A percentile compares a stretch with the other conserved stretches of the same genome.
Evolutionary conservation across 2,113 vertebrate species (phyloP).

Genomic region (Talpa occidentalis): DNA sequence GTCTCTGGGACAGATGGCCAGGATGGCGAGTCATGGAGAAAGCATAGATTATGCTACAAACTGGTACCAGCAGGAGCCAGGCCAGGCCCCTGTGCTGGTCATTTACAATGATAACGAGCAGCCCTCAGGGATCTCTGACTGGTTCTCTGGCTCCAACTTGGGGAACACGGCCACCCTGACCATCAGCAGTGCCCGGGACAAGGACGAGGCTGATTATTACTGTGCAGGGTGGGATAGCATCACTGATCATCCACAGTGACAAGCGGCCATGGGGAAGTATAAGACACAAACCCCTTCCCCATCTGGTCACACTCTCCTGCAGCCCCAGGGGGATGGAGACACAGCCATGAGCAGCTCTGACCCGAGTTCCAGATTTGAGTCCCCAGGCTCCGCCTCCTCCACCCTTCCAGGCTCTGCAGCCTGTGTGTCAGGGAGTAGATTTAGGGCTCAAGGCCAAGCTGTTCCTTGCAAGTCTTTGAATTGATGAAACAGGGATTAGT

Average conservation of each 20-base stretch:
- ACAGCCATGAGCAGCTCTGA: not conserved
- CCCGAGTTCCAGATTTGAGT: not conserved
- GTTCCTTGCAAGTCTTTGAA: too few relatives aligned
- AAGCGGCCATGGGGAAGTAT: not conserved
- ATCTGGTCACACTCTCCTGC: fast-evolving
- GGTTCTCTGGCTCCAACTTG: not conserved
- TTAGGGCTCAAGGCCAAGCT: too few relatives aligned
- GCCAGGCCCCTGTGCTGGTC: not conserved
- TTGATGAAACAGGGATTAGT: too few relatives aligned
- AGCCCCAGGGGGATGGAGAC: not conserved
- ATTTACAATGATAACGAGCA: fast-evolving
- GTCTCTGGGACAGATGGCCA: too few relatives aligned
- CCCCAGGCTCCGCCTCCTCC: not conserved
- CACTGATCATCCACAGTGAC: fast-evolving
- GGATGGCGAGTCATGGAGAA: too few relatives aligned
- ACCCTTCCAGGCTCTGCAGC: not conserved
- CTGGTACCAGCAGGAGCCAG: too few relatives aligned
- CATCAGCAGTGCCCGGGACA: fast-evolving
- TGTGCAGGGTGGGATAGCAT: fast-evolving
- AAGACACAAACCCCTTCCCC: not conserved
- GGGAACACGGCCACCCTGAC: not conserved
- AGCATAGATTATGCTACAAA: too few relatives aligned
- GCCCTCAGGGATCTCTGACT: not conserved
- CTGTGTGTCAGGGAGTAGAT: too few relatives aligned
- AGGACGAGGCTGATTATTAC: not conserved